Evolutionary conservation across 1,140 invertebrate genomes (phyloP), one percentile per base, ranked within the genome.

Genomic region (Drosophila sp.): DNA sequence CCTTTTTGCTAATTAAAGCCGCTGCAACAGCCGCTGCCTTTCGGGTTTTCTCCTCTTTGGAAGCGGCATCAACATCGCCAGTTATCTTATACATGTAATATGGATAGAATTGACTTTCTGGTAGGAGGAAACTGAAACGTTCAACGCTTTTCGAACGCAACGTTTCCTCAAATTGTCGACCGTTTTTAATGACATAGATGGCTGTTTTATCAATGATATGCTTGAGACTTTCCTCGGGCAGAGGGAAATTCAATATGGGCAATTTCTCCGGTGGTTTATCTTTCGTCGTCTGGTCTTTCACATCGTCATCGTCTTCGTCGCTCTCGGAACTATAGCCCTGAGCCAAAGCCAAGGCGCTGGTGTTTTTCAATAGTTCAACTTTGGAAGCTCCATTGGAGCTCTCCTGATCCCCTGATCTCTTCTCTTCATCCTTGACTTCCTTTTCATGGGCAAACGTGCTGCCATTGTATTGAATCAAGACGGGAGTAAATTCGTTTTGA

Each of bases 121-220:
- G 92, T 58, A 97, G 94, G 0, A 98, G 91, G 91, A 98, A 98
- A 17, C 94, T 95, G 90, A 98, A 99, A 30, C 98, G 92, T 0
- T 95, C 94, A 92, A 98, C 98, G 11, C 96, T 96, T 92, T 98
- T 98, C 3, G 95, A 95, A 84, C 95, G 95, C 0, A 99, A 96
- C 32, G 97, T 96, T 7, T 95, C 94, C 84, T 99, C 98, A 92
- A 99, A 99, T 77, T 98, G 96, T 56, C 95, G 94, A 0, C 98
- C 98, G 93, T 99, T 99, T 83, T 98, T 98, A 0, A 96, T 96
- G 0, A 99, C 98, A 91, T 99, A 99, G 66, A 95, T 95, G 1
- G 98, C 98, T 95, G 99, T 98, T 93, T 98, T 98, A 91, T 99
- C 97, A 58, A 99, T 97, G 5, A 99, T 96, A 44, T 96, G 94